Conservation (phyloP, 2,797 vertebrate genomes). For the Tokudaia tokunoshimensis region DNA sequence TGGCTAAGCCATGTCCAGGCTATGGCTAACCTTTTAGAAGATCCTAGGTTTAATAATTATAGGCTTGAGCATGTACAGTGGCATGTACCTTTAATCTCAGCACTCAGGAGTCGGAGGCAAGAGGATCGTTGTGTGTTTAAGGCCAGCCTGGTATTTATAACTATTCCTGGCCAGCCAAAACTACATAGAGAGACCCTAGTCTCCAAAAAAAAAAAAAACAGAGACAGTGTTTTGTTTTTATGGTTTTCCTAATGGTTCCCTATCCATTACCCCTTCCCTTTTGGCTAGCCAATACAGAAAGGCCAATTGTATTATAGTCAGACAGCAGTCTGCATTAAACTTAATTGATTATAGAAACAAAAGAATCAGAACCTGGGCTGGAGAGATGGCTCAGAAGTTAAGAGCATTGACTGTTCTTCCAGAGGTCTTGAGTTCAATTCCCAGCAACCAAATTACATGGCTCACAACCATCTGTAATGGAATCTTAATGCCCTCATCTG, state of each 20-base stretch:
- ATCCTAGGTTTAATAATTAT: neutral
- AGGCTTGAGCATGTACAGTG: neutral
- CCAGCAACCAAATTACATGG: no score
- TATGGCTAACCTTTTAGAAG: neutral
- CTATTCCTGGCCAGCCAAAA: neutral
- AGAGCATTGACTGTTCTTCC: no score
- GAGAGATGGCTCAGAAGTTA: no score
- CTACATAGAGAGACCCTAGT: no score
- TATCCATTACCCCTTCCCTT: neutral
- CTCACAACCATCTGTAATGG: no score
- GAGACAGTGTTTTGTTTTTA: slow-evolving; percentile 44
- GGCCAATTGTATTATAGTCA: neutral
- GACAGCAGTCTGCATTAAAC: neutral
- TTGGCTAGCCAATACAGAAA: neutral
- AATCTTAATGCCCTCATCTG: no score
- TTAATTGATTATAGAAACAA: slow-evolving; percentile 6
- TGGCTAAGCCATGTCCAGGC: neutral
- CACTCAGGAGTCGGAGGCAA: neutral
- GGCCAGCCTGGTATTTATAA: neutral
- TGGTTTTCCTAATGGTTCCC: neutral
- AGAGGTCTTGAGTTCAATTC: no score
- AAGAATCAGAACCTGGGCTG: neutral
- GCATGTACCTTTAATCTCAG: neutral
- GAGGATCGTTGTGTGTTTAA: neutral
- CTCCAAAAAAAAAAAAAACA: neutral